Conservation (phyloP, 2,888 invertebrate species). For the Eueremaeus valkanovi region DNA sequence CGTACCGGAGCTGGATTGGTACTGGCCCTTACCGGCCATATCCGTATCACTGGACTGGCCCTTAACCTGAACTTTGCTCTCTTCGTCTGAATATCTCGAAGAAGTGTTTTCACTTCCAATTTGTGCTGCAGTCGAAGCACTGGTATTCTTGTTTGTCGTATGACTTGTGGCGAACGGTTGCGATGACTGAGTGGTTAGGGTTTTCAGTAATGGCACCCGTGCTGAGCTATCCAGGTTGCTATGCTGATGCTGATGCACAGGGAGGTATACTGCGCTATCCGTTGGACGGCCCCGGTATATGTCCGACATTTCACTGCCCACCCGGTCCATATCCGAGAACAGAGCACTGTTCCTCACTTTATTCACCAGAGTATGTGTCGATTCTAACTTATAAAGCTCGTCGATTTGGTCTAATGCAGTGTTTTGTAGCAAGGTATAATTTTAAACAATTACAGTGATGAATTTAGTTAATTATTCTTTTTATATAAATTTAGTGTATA, state of each 20-base stretch:
- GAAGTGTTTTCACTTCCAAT: neutral
- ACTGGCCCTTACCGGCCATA: slow-evolving; percentile 85
- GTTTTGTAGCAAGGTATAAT: slow-evolving; percentile 71
- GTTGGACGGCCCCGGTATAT: slow-evolving; percentile 1
- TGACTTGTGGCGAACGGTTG: slow-evolving; percentile 8
- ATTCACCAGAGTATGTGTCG: slow-evolving; percentile 58
- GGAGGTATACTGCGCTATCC: neutral
- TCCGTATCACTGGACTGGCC: slow-evolving; percentile 15
- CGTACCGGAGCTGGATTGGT: slow-evolving; percentile 59
- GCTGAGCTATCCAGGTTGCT: neutral
- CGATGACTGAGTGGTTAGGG: neutral
- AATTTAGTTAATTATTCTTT: too few relatives aligned
- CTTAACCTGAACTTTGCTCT: neutral
- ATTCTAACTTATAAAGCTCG: slow-evolving; percentile 62
- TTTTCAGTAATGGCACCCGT: too few relatives aligned
- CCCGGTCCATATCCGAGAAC: slow-evolving; percentile 69
- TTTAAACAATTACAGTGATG: too few relatives aligned
- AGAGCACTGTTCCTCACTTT: slow-evolving; percentile 68
- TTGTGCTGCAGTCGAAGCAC: neutral
- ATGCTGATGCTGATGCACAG: too few relatives aligned
- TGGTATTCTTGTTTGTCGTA: neutral
- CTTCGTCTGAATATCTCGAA: slow-evolving; percentile 12
- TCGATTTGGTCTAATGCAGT: slow-evolving; percentile 78
- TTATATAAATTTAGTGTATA: too few relatives aligned
- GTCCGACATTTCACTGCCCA: slow-evolving; percentile 44